Evolutionary conservation across 2,113 vertebrate genomes (phyloP).

Genomic region (Corydoras maculifer): DNA sequence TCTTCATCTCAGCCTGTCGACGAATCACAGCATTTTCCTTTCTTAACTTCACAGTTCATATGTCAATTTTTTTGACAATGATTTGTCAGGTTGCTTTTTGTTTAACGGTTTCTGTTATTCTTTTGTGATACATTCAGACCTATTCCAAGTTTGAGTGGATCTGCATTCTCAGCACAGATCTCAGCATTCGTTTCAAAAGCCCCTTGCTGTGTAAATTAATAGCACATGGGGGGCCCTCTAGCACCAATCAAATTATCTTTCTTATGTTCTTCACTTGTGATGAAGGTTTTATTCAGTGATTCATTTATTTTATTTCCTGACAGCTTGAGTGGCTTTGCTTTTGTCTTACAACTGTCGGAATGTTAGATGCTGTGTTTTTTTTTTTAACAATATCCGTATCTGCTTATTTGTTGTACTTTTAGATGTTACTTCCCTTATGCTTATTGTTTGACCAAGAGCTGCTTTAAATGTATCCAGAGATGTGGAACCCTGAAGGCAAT

Average conservation of each 20-base stretch:
- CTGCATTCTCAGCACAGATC: slow-evolving; percentile 3
- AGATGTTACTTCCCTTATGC: slow-evolving; percentile 32
- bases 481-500: slow-evolving; percentile 58
- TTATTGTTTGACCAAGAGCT: slow-evolving; percentile 53
- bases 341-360: not conserved
- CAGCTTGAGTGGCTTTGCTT: not conserved
- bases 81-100: not conserved
- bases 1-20: no score
- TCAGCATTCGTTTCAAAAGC: slow-evolving; percentile 1
- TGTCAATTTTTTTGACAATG: not conserved
- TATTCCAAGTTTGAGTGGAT: not conserved
- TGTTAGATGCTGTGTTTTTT: not conserved
- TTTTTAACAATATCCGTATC: not conserved
- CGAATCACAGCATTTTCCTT: no score
- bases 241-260: not conserved
- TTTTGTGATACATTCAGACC: not conserved
- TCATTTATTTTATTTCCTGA: not conserved
- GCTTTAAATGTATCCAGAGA: slow-evolving; percentile 54
- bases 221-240: not conserved
- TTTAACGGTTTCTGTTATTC: not conserved
- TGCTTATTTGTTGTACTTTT: slow-evolving; percentile 20
- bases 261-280: no score
- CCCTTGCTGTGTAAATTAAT: not conserved
- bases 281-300: not conserved
- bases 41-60: no score